Evolutionary conservation across 2,797 vertebrate species (phyloP), one percentile per base, ranked within the genome.

Genomic region (Podarcis lilfordi): DNA sequence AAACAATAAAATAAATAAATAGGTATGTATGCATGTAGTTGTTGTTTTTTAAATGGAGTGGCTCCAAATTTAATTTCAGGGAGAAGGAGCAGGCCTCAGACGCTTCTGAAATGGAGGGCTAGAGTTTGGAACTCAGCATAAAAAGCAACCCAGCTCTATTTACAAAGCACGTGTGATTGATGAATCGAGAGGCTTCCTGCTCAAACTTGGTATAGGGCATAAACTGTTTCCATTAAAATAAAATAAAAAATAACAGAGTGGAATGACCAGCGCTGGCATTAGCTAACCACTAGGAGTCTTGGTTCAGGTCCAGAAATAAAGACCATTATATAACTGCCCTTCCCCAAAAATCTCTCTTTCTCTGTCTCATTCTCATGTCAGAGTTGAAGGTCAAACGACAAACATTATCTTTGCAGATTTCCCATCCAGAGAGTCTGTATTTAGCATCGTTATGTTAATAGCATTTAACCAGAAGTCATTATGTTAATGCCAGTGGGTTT

Each of bases 361-460:
- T 13, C 1, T 71, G 21, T 27, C 77, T 75, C 45, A 68, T 29
- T 40, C 29, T 43, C 80, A 71, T 0, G 0, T 61, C 90, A 89
- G 85, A 85, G 64, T 43, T 88, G 92, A 91, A 95, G 90, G 93
- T 94, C 89, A 91, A 85, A 88, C 0, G 15, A 89, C 87, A 91
- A 87, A 75, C 93, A 77, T 81, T 84, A 83, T 80, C 87, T 86
- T 80, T 27, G 79, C 40, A 87, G 81, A 80, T 82, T 55, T 89
- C 86, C 87, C 81, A 91, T 78, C 75, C 88, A 80, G 23, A 80
- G 25, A 72, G 87, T 59, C 82, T 91, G 61, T 75, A 92, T 89
- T 86, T 90, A 85, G 82, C 27, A 80, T 59, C 59, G 8, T 50
- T 80, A 91, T 29, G 50, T 89, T 94, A 91, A 90, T 92, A 77